Conservation (phyloP, 1,140 invertebrate genomes). For the Lamellibrachia luymesi region DNA sequence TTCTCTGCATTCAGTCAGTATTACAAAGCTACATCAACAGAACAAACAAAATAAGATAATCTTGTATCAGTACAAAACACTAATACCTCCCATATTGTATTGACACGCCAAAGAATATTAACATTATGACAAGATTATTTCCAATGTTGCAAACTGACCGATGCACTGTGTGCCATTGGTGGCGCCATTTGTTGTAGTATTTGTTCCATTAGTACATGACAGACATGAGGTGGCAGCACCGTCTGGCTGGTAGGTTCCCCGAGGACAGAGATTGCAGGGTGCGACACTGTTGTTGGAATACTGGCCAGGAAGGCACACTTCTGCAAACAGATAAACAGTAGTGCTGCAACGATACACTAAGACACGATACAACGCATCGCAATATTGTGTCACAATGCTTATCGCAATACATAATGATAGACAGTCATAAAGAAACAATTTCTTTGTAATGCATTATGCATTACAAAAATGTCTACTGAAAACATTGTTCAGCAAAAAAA, state of each 20-base stretch:
- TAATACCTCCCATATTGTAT: neutral
- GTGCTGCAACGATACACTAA: no score
- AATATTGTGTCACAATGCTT: no score
- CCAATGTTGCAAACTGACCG: neutral
- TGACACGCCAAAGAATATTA: neutral
- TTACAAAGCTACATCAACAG: neutral
- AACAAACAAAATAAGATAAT: neutral
- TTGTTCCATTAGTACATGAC: conserved; percentile 86
- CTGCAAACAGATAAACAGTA: conserved; percentile 35
- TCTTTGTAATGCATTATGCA: no score
- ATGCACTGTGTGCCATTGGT: neutral
- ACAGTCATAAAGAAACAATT: no score
- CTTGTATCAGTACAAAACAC: no score
- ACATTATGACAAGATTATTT: neutral
- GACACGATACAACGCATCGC: no score
- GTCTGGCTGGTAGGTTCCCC: conserved; percentile 64
- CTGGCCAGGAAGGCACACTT: conserved; percentile 59
- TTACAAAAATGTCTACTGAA: no score
- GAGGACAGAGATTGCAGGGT: conserved; percentile 64
- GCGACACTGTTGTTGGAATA: conserved; percentile 58
- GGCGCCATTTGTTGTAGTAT: conserved; percentile 82
- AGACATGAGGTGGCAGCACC: conserved; percentile 66
- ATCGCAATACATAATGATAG: no score
- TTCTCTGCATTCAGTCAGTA: neutral
- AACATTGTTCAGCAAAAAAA: no score